A percentile compares a stretch with the other conserved stretches of the same genome.
Evolutionary conservation across 2,113 vertebrate genomes (phyloP).

Genomic region (Python bivittatus): DNA sequence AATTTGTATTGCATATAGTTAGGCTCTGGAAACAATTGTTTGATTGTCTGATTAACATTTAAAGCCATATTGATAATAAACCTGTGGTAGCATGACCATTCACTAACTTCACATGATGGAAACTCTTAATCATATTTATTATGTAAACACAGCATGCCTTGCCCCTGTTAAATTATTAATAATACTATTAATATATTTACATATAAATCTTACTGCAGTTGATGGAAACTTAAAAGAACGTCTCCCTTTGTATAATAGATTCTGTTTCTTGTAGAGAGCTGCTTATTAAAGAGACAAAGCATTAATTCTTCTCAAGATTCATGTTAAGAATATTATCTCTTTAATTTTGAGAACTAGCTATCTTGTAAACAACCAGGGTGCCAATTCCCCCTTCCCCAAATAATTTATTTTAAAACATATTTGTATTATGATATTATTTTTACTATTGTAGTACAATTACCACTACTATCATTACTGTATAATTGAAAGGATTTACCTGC

Average conservation of each 20-base stretch:
- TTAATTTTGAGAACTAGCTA: constrained; percentile 57
- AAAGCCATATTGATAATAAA: constrained; percentile 69
- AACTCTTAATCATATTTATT: constrained; percentile 78
- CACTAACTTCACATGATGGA: constrained; percentile 71
- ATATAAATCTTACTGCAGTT: constrained; percentile 74
- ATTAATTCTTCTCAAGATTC: constrained; percentile 62
- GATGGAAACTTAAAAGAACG: constrained; percentile 67
- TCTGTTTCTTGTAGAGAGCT: constrained; percentile 54
- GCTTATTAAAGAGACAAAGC: constrained; percentile 66
- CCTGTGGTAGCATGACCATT: constrained; percentile 69
- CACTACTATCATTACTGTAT: background rate
- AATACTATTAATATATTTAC: constrained; percentile 75
- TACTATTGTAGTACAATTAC: background rate
- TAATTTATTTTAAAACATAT: background rate
- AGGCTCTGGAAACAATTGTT: constrained; percentile 42
- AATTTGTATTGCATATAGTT: background rate
- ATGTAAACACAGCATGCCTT: constrained; percentile 75
- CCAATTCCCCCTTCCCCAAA: background rate
- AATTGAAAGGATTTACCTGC: background rate
- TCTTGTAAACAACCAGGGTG: constrained; percentile 45
- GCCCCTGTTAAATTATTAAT: constrained; percentile 76
- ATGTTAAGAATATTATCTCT: constrained; percentile 61
- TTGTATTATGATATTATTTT: background rate
- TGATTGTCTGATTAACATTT: constrained; percentile 66
- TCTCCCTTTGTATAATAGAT: constrained; percentile 61